A percentile compares a stretch with the other conserved stretches of the same genome.
phyloP scores from a whole-genome alignment of 2,888 invertebrate genomes.

The Ptychoptera albimana region DNA sequence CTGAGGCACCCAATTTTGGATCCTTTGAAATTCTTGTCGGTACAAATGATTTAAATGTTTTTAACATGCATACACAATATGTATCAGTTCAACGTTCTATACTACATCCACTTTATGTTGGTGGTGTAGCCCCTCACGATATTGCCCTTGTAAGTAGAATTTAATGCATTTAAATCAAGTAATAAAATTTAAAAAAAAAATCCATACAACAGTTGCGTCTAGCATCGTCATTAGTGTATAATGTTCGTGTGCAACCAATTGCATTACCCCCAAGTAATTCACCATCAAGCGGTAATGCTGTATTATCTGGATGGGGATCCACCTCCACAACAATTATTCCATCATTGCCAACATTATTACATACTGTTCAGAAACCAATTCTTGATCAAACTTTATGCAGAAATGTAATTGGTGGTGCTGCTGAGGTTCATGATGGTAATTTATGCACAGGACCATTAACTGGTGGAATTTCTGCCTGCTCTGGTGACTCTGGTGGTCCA shows the following conservation, averaged over 20 bases:
- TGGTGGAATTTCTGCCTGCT: conserved; percentile 7
- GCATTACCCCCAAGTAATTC: background rate
- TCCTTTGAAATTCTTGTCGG: conserved; percentile 1
- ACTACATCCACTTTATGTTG: conserved; percentile 2
- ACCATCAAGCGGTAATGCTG: conserved; percentile 3
- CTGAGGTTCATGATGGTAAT: background rate
- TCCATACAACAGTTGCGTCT: conserved; percentile 22
- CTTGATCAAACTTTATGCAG: conserved; percentile 1
- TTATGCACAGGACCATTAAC: conserved; percentile 6
- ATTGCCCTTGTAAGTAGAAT: conserved; percentile 2
- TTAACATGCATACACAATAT: background rate
- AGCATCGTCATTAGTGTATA: conserved; percentile 15
- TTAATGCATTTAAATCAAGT: no score
- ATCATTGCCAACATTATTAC: conserved; percentile 12
- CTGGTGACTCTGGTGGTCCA: conserved; percentile 12
- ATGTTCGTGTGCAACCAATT: conserved; percentile 17
- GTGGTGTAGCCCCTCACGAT: conserved; percentile 3
- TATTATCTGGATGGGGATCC: conserved; percentile 6
- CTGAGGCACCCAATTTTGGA: conserved; percentile 1
- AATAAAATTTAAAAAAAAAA: no score
- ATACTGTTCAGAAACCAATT: conserved; percentile 15
- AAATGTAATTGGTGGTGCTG: background rate
- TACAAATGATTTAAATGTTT: background rate
- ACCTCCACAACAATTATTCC: conserved; percentile 4
- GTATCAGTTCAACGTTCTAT: background rate